Base-by-base conservation (phyloP, 2,797 vertebrate species). In the Siniperca scherzeri region DNA sequence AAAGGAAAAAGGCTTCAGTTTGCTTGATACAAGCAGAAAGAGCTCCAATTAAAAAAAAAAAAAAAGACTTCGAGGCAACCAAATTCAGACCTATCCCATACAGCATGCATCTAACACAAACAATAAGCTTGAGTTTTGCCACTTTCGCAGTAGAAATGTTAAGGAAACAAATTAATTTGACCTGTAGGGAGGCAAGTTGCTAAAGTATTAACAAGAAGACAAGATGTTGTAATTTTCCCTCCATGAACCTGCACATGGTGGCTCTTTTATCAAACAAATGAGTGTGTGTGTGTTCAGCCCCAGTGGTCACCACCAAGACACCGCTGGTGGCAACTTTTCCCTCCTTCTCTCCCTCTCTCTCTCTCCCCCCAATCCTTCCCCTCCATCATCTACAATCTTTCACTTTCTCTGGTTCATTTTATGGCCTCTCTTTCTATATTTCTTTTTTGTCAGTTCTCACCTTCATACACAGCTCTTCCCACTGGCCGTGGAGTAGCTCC, bases 401-500 rank as follows among this genome's bases (percentile, higher is more conserved):
- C 33, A 38, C 61, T 44, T 12, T 52, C 52, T 80, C 69, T 56
- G 12, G 1, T 13, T 72, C 27, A 2, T 38, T 44, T 38, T n/a
- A 48, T 11, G 11, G 33, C 55, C 25, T 65, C 38, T 68, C 17
- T 30, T 13, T 12, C 33, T 60, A 19, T 33, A 2, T 16, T 25
- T 38, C 14, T 57, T 7, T 30, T 67, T 21, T 10, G 5, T 70
- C 56, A 56, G 48, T n/a, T 61, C 87, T 95, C 83, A 96, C 96
- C 96, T 96, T 96, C 33, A 61, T 62, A 42, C 95, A 95, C 70
- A 96, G 91, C 89, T 99, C 98, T 94, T 98, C 98, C 98, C 98
- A 99, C 77, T 98, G 97, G 65, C 91, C 77, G 87, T 97, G 97
- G 88, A 99, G 88, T 65, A 96, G 95, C n/a, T 97, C 96, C 64